Conservation (phyloP, 1,140 invertebrate species). For the Drosophila willistoni region DNA sequence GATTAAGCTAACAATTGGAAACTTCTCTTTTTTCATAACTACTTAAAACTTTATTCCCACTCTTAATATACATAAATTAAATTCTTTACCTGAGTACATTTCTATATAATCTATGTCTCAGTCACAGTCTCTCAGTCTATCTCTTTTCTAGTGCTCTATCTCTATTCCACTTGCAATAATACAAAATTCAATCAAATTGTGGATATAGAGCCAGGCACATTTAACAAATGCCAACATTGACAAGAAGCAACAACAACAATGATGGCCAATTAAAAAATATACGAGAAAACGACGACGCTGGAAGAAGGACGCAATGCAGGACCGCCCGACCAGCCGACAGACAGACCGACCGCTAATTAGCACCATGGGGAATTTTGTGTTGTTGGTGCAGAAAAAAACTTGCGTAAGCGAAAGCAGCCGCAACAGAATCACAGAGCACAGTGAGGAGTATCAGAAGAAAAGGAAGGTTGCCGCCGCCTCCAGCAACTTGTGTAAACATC, state of each 20-base stretch:
- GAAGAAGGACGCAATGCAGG: slow-evolving; percentile 51
- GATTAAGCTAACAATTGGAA: too few relatives aligned
- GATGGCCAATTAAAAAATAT: slow-evolving; percentile 77
- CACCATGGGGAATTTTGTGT: slow-evolving; percentile 77
- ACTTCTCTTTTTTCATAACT: too few relatives aligned
- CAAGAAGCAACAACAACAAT: slow-evolving; percentile 32
- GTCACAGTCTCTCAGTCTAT: not conserved
- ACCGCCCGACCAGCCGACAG: not conserved
- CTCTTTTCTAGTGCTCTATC: not conserved
- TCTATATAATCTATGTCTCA: not conserved
- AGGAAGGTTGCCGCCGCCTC: slow-evolving; percentile 23
- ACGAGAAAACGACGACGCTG: slow-evolving; percentile 44
- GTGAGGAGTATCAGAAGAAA: slow-evolving; percentile 20
- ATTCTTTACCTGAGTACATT: too few relatives aligned
- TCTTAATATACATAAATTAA: too few relatives aligned
- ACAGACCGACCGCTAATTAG: slow-evolving; percentile 71
- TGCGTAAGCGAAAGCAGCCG: slow-evolving; percentile 64
- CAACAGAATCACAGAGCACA: slow-evolving; percentile 4
- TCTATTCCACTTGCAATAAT: not conserved
- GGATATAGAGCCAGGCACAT: slow-evolving; percentile 17
- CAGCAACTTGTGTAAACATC: slow-evolving; percentile 74
- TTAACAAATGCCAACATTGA: slow-evolving; percentile 11
- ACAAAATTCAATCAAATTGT: slow-evolving; percentile 11
- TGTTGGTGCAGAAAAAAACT: slow-evolving; percentile 57
- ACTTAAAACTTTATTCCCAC: too few relatives aligned